Evolutionary conservation across 2,797 vertebrate species (phyloP).

Genomic region (Rachycentron canadum): DNA sequence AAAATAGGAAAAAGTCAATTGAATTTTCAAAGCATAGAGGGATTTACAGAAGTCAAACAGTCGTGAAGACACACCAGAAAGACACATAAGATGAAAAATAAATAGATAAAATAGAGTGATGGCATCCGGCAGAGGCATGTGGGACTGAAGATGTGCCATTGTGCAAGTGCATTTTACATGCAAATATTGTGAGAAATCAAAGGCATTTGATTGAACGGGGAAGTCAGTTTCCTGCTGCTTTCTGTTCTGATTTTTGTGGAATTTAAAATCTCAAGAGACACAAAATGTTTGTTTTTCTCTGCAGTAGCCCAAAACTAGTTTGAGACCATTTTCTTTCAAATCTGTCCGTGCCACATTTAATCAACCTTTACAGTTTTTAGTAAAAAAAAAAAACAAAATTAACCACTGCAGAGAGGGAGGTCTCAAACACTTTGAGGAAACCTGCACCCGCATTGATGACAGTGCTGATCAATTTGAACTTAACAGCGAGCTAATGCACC

Average conservation of each 20-base stretch:
- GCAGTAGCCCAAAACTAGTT: background rate
- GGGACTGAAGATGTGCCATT: background rate
- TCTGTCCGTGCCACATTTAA: background rate
- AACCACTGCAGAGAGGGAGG: background rate
- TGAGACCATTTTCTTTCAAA: background rate
- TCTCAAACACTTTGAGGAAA: background rate
- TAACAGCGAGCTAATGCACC: background rate
- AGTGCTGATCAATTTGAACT: slow-evolving; percentile 29
- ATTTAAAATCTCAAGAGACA: slow-evolving; percentile 20
- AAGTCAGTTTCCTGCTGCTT: slow-evolving; percentile 12
- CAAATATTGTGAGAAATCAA: slow-evolving; percentile 28
- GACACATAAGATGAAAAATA: slow-evolving; percentile 4
- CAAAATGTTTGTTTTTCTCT: background rate
- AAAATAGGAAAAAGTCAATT: slow-evolving; percentile 1
- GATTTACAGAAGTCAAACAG: slow-evolving; percentile 23
- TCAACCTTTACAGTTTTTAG: background rate
- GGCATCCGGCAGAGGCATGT: slow-evolving; percentile 31
- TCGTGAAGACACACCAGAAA: background rate
- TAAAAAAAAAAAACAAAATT: background rate
- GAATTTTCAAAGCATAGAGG: slow-evolving; percentile 12
- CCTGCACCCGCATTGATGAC: slow-evolving; percentile 2
- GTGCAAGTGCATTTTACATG: slow-evolving; percentile 28
- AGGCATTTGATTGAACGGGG: slow-evolving; percentile 28
- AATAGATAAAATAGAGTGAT: slow-evolving; percentile 16
- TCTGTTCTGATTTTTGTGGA: background rate